Conservation (phyloP, 2,113 vertebrate genomes). For the Triplophysa tibetana region DNA sequence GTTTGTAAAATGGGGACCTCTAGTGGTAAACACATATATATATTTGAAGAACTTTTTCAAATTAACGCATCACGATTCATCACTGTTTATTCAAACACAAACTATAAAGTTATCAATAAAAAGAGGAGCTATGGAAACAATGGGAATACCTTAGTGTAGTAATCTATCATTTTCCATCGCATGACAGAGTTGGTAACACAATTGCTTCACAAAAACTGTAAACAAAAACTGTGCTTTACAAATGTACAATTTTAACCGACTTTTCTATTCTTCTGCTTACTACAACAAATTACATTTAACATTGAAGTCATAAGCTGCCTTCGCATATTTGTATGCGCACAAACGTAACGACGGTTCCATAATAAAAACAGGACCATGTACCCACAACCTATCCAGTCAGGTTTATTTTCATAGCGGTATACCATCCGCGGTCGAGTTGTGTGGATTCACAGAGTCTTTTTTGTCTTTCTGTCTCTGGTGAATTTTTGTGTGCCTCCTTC, state of each 20-base stretch:
- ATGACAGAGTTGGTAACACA: neutral
- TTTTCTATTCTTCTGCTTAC: neutral
- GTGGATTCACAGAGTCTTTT: slow-evolving; percentile 59
- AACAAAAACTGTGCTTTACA: neutral
- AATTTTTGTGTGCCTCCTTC: slow-evolving; percentile 95
- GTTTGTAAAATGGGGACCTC: slow-evolving; percentile 15
- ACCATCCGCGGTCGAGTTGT: neutral
- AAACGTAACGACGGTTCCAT: neutral
- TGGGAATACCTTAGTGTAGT: neutral
- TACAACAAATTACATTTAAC: slow-evolving; percentile 11
- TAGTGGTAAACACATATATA: slow-evolving; percentile 1
- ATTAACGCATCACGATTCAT: slow-evolving; percentile 6
- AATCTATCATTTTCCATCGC: neutral
- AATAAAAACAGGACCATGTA: too few relatives aligned
- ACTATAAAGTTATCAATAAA: slow-evolving; percentile 3
- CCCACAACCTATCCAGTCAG: neutral
- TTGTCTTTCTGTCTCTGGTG: slow-evolving; percentile 93
- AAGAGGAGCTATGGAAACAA: slow-evolving; percentile 9
- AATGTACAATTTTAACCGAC: neutral
- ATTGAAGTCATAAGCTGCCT: slow-evolving; percentile 18
- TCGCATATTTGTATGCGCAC: neutral
- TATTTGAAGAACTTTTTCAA: neutral
- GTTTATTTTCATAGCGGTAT: neutral
- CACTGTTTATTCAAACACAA: slow-evolving; percentile 1
- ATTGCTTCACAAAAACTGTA: neutral